Evolutionary conservation across 2,113 vertebrate species (phyloP).

Genomic region (Ceratotherium simum): DNA sequence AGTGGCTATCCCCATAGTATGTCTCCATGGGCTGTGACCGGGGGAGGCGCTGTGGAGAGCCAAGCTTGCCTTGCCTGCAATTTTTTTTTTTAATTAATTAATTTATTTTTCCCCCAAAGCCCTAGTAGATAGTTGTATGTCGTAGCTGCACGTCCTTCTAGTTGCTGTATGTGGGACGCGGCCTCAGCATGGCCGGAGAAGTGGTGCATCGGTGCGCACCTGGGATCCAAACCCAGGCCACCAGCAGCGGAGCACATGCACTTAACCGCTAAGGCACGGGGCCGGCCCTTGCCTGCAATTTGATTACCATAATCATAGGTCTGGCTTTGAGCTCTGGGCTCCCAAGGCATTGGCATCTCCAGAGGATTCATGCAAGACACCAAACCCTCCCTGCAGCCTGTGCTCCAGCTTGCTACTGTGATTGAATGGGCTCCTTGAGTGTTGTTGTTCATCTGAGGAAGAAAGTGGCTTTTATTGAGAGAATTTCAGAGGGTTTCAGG

Average conservation of each 20-base stretch:
- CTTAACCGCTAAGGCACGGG: no score
- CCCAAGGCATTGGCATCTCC: not conserved
- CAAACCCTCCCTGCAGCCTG: not conserved
- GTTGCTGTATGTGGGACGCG: no score
- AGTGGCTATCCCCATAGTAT: not conserved
- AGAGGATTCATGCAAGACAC: not conserved
- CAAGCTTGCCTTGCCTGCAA: not conserved
- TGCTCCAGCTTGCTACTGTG: not conserved
- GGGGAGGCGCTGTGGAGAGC: not conserved
- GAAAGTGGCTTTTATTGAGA: slow-evolving; percentile 57
- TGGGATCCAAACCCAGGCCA: no score
- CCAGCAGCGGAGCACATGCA: no score
- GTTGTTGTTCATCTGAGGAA: slow-evolving; percentile 19
- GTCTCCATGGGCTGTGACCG: not conserved
- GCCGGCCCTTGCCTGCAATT: not conserved
- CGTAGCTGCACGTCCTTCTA: no score
- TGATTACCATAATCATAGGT: slow-evolving; percentile 12
- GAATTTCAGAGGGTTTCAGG: slow-evolving; percentile 20
- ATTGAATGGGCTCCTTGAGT: not conserved
- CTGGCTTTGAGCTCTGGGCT: slow-evolving; percentile 30
- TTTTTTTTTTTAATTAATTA: not conserved
- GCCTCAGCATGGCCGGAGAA: no score
- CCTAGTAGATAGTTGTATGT: no score
- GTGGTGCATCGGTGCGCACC: no score
- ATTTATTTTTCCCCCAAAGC: no score